These are phyloP conservation scores for Ictidomys tridecemlineatus DNA, from an alignment of 2,113 vertebrate genomes.

Conservation along the genomic window DNA sequence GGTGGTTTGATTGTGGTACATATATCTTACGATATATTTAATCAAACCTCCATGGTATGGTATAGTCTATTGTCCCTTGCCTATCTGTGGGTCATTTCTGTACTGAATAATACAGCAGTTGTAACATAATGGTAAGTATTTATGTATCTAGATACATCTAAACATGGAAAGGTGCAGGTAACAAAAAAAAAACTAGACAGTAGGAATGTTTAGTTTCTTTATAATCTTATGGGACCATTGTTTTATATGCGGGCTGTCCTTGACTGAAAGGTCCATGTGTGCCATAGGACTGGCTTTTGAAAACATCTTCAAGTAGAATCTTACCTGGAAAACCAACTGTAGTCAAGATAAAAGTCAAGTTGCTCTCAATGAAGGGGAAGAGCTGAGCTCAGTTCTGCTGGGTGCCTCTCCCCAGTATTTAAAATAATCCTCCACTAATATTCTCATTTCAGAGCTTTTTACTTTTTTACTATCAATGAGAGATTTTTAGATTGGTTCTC, in stretches of 20 bases:
- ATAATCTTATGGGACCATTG: neutral
- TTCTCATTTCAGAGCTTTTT: slow-evolving; percentile 17
- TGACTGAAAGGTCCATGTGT: neutral
- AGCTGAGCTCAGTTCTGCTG: neutral
- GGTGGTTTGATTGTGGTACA: neutral
- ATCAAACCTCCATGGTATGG: neutral
- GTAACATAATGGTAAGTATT: neutral
- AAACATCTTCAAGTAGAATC: slow-evolving; percentile 30
- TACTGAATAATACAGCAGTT: neutral
- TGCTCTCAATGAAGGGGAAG: neutral
- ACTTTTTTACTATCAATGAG: slow-evolving; percentile 1
- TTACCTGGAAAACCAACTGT: neutral
- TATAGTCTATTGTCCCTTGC: neutral
- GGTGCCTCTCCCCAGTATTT: neutral
- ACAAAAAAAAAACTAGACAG: neutral
- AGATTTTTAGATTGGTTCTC: neutral
- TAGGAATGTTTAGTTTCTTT: neutral
- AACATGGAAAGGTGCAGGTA: neutral
- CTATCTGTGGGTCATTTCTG: neutral
- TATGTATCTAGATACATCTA: neutral
- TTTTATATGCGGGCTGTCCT: neutral
- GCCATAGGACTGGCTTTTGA: neutral
- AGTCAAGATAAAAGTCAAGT: neutral
- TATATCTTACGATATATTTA: neutral
- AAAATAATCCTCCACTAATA: neutral